Base-by-base conservation (phyloP, 92 coral and sea anemone genomes). In the Phenganax marumi region DNA sequence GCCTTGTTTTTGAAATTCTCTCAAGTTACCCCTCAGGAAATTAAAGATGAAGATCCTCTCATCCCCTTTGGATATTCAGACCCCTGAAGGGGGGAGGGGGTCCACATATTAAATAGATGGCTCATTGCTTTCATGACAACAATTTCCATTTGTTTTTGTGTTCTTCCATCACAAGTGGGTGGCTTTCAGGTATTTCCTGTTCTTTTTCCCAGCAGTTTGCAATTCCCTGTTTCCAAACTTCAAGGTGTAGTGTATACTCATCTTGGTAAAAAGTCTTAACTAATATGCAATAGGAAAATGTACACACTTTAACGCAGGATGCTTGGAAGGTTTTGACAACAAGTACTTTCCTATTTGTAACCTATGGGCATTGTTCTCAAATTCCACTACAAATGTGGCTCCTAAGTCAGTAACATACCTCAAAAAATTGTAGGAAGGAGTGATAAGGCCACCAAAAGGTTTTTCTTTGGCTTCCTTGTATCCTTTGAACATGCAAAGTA, bases 171-270 rank as follows among this genome's bases (percentile, higher is more conserved):
- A 56, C 47, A 24, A 43, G 19, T 69, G 75, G 48, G 13, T 69
- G 12, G 23, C 50, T 69, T 69, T 71, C 47, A 71, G 50, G 48
- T 46, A 71, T 19, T 71, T 71, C 24, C 77, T 46, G 21, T 71
- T 71, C 50, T 46, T 71, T 19, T 50, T 71, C 47, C 2, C 43
- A 23, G 14, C 23, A 46, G 53, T 19, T 11, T 2, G n/a, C 12
- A 39, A 71, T 24, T 71, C 56, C 11, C 77, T 52, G 23, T 48
- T 71, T 11, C 22, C 56, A 48, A 71, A 71, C 75, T 69, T 69
- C 8, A 69, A 43, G 53, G 77, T 10, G 18, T 71, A 71, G 21
- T 71, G 50, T 71, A 71, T 7, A 12, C 56, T 0, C 56, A 71
- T 48, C 21, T 54, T 71, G 12, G 50, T 19, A 71, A 71, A 71